These are phyloP conservation scores for Bombycilla garrulus DNA, from an alignment of 2,113 vertebrate genomes.

Conservation along the genomic window DNA sequence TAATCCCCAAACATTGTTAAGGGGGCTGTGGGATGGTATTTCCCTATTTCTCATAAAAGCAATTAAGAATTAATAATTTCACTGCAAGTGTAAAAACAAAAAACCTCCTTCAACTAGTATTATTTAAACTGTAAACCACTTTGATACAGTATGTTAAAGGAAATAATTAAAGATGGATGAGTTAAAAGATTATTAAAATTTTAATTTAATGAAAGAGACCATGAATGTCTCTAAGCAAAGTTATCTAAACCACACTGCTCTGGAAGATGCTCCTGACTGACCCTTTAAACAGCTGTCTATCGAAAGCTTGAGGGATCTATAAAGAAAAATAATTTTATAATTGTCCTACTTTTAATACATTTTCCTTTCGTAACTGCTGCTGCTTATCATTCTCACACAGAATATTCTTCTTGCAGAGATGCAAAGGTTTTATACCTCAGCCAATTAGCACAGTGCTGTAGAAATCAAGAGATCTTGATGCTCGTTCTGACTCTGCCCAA, in stretches of 20 bases:
- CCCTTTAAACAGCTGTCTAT: neutral
- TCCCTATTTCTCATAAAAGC: neutral
- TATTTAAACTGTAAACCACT: neutral
- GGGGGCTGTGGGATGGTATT: neutral
- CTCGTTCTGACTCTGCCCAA: neutral
- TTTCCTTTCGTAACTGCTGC: neutral
- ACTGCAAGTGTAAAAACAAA: neutral
- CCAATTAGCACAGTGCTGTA: neutral
- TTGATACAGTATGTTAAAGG: neutral
- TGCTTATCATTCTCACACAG: neutral
- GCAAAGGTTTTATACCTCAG: neutral
- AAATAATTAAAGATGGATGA: neutral
- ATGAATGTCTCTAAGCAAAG: neutral
- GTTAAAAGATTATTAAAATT: neutral
- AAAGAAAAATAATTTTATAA: neutral
- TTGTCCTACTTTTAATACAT: neutral
- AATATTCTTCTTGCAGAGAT: neutral
- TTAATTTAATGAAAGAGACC: neutral
- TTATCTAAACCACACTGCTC: neutral
- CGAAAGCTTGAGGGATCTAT: neutral
- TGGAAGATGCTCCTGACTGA: neutral
- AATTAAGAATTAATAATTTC: neutral
- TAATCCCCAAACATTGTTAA: neutral
- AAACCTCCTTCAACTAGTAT: neutral
- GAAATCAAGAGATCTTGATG: neutral